These are phyloP conservation scores for Mnemiopsis leidyi DNA, from an alignment of 37 sponge, comb jelly and placozoan genomes.

Conservation along the genomic window DNA sequence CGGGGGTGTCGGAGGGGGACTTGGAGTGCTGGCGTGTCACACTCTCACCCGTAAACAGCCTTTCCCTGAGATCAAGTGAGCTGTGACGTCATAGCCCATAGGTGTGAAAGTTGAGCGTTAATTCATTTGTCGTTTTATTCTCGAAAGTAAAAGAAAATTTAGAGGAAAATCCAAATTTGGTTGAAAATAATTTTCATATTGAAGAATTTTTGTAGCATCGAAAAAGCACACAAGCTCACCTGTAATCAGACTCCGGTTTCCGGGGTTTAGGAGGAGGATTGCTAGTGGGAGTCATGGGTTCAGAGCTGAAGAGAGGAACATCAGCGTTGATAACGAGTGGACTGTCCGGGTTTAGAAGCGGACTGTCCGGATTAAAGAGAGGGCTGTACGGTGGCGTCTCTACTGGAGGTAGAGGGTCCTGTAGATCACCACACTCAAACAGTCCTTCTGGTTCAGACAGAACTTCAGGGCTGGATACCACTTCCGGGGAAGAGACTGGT, in stretches of 20 bases:
- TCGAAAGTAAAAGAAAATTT: no score
- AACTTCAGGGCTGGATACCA: not conserved
- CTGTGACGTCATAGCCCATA: no score
- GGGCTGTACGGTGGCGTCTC: not conserved
- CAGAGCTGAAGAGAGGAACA: not conserved
- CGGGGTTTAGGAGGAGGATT: conserved; percentile 40
- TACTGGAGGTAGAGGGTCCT: conserved; percentile 7
- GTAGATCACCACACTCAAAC: not conserved
- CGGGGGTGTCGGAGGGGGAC: no score
- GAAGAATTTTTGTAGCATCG: not conserved
- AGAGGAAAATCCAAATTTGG: no score
- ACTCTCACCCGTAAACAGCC: not conserved
- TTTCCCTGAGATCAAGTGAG: not conserved
- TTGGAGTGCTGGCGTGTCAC: not conserved
- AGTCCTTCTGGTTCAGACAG: not conserved
- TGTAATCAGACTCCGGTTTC: conserved; percentile 17
- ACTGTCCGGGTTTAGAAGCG: not conserved
- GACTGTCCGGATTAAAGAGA: not conserved
- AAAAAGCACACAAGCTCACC: not conserved
- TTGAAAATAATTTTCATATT: not conserved
- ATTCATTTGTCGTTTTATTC: no score
- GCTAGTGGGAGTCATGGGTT: not conserved
- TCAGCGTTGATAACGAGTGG: not conserved
- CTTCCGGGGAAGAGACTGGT: not conserved
- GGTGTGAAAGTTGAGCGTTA: no score